These are phyloP conservation scores for Artemia franciscana DNA, from an alignment of 1,140 invertebrate species.

Conservation along the genomic window DNA sequence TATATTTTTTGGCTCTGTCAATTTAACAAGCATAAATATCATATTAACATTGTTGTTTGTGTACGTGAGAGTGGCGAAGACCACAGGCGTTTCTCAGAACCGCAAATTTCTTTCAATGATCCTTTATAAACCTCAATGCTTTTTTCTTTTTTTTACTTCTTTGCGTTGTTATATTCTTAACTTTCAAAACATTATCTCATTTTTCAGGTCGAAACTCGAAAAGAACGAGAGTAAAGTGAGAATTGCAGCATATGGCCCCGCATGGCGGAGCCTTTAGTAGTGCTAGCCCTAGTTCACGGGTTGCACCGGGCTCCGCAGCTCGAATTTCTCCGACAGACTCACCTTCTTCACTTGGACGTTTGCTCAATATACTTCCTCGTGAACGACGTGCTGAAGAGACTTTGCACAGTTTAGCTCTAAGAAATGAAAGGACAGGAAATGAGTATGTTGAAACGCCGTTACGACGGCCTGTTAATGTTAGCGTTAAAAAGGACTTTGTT, in stretches of 20 bases:
- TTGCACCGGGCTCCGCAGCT: neutral
- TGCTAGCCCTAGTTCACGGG: neutral
- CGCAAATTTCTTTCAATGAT: too few relatives aligned
- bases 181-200: too few relatives aligned
- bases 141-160: too few relatives aligned
- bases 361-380: neutral
- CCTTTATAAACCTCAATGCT: too few relatives aligned
- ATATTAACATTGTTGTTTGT: too few relatives aligned
- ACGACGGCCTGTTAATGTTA: slow-evolving; percentile 14
- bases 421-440: slow-evolving; percentile 39
- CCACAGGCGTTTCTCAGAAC: too few relatives aligned
- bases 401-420: neutral
- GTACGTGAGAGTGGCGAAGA: too few relatives aligned
- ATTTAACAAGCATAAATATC: too few relatives aligned
- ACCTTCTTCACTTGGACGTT: neutral
- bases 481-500: slow-evolving; percentile 26
- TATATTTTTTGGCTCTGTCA: too few relatives aligned
- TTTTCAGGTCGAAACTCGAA: neutral
- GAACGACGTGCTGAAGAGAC: neutral
- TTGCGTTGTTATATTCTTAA: too few relatives aligned
- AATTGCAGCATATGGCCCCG: neutral
- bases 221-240: neutral
- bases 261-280: neutral
- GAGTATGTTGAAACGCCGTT: slow-evolving; percentile 65
- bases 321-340: neutral